A percentile compares a stretch with the other conserved stretches of the same genome.
phyloP scores from a whole-genome alignment of 2,113 vertebrate genomes.

The Falco punctatus region DNA sequence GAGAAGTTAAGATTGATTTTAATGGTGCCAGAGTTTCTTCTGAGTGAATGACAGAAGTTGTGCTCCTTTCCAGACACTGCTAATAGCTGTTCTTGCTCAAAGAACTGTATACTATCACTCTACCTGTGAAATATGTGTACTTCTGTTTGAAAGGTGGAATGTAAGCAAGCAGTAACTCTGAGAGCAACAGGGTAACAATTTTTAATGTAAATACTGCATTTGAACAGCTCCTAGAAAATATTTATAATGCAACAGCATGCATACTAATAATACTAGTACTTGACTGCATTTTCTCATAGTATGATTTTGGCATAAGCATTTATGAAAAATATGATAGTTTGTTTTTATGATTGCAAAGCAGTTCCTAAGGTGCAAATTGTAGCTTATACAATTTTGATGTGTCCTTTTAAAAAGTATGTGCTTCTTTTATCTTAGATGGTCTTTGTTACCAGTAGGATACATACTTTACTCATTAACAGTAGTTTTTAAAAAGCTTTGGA shows the following conservation, averaged over 20 bases:
- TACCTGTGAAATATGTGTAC: neutral
- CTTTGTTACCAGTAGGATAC: neutral
- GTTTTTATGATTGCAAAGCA: neutral
- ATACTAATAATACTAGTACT: neutral
- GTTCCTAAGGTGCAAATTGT: conserved; percentile 7
- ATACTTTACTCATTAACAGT: neutral
- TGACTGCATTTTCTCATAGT: neutral
- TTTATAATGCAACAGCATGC: conserved; percentile 22
- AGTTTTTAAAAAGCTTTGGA: neutral
- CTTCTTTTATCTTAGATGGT: conserved; percentile 40
- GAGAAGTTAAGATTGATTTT: neutral
- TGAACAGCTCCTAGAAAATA: conserved; percentile 5
- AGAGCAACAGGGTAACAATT: neutral
- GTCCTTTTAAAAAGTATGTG: conserved; percentile 51
- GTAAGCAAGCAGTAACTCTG: neutral
- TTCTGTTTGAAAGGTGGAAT: neutral
- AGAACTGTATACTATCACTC: neutral
- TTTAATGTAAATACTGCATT: neutral
- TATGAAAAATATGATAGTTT: neutral
- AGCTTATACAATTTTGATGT: neutral
- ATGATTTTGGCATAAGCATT: neutral
- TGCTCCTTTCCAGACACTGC: neutral
- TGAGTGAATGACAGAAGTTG: neutral
- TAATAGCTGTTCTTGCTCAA: neutral
- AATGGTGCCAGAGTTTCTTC: neutral